Evolutionary conservation across 2,113 vertebrate genomes (phyloP), one percentile per base, ranked within the genome.

Genomic region (Brienomyrus brachyistius): DNA sequence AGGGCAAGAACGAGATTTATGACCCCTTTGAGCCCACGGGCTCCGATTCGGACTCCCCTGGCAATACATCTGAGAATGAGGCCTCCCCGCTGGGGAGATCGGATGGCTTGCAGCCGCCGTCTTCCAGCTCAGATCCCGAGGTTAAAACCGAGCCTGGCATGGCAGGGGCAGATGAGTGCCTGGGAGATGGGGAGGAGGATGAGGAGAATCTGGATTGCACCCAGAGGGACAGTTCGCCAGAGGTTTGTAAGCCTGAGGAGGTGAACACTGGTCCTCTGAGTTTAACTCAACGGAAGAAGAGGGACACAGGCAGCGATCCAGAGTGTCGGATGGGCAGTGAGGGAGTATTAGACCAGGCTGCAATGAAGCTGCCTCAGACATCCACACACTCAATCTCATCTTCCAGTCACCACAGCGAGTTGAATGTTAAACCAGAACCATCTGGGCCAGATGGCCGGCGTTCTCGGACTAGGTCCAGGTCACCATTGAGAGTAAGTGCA

Each of bases 1-100:
- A 95, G 90, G 94, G 96, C 21, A 95, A 96, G 90, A 96, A 95
- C 43, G 97, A 97, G 87, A 97, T 98, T 59, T 99, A 99, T 2
- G 98, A 99, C 93, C 98, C 98, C 23, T 99, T 97, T 91, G 95
- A 99, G 87, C 98, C 98, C 86, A 99, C 98, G 0, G 94, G 96
- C n/a, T 99, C 98, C 0, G 98, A 98, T 91, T 97, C 98, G 0
- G 96, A 96, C 89, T 96, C 96, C 13, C 94, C 96, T 0, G 94
- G 93, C 77, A 95, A 90, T 2, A 94, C 94, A 91, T 59, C 54
- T 0, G 94, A 95, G 85, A 56, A 40, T 35, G 66, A 54, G 9
- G 51, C 51, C 4, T 43, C 88, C 45, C 91, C 3, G 17, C 15
- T n/a, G 50, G 19, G 82, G 8, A 7, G 74, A 52, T 27, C 0